Percentiles rank a stretch among this genome's conserved stretches.
phyloP scores from a whole-genome alignment of 2,797 vertebrate genomes.

The Pipistrellus pygmaeus region DNA sequence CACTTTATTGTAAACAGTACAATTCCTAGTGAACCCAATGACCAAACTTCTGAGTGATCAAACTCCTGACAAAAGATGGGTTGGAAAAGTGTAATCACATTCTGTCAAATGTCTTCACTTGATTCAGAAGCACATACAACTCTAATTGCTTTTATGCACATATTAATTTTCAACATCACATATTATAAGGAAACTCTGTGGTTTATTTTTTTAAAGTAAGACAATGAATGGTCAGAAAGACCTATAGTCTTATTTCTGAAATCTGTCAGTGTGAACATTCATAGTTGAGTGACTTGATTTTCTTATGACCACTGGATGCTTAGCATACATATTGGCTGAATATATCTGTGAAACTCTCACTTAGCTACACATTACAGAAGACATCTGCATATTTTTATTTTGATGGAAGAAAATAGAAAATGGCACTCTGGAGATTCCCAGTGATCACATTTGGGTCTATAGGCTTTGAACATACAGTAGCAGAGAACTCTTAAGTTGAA shows the following conservation, averaged over 20 bases:
- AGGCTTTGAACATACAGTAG: neutral
- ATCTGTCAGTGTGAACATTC: constrained; percentile 14
- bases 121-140: neutral
- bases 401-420: neutral
- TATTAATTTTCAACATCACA: neutral
- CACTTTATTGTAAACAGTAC: constrained; percentile 62
- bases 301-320: neutral
- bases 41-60: constrained; percentile 34
- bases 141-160: neutral
- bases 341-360: constrained; percentile 4
- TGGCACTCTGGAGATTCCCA: neutral
- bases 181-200: neutral
- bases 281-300: neutral
- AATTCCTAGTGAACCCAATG: constrained; percentile 31
- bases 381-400: neutral
- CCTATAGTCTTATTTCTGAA: neutral
- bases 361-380: neutral
- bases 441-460: neutral
- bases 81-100: constrained; percentile 10
- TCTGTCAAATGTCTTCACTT: neutral
- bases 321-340: neutral
- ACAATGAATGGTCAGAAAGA: neutral
- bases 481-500: neutral
- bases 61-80: constrained; percentile 9
- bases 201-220: constrained; percentile 41